A percentile compares a stretch with the other conserved stretches of the same genome.
These are phyloP conservation scores for Apamea anceps DNA, from an alignment of 2,888 invertebrate species.

Conservation along the genomic window DNA sequence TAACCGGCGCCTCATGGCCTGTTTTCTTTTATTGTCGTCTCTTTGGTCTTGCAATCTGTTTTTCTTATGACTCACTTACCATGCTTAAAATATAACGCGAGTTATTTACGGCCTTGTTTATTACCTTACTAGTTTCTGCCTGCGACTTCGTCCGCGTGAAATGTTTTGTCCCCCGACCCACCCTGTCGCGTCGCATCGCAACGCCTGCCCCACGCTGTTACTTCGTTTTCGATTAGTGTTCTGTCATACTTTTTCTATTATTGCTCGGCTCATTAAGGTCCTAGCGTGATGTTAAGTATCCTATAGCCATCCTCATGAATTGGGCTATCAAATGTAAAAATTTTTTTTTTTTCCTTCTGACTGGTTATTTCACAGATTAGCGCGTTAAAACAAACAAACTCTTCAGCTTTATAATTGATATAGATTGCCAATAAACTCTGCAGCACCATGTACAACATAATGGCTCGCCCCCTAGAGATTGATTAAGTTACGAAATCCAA, in stretches of 20 bases:
- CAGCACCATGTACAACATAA: conserved; percentile 17
- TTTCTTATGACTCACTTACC: conserved; percentile 85
- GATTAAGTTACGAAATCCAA: conserved; percentile 48
- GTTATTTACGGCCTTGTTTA: conserved; percentile 67
- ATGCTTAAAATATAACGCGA: conserved; percentile 76
- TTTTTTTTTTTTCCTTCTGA: no score
- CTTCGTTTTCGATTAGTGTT: not conserved
- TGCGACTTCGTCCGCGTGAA: not conserved
- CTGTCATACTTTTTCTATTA: not conserved
- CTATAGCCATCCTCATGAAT: not conserved
- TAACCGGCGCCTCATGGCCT: conserved; percentile 85
- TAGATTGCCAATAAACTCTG: conserved; percentile 48
- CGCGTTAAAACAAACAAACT: no score
- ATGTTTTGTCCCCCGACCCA: not conserved
- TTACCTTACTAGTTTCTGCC: conserved; percentile 53
- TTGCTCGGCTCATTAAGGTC: not conserved
- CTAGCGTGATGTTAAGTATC: not conserved
- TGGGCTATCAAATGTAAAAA: not conserved
- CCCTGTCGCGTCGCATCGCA: not conserved
- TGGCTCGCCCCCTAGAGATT: conserved; percentile 24
- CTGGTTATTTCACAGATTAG: no score
- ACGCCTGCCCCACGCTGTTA: not conserved
- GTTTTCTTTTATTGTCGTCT: conserved; percentile 83
- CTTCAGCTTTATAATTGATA: no score
- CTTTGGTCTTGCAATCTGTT: conserved; percentile 78